Percentiles rank a stretch among this genome's conserved stretches.
These are phyloP conservation scores for Streptopelia turtur DNA, from an alignment of 2,797 vertebrate species.

Conservation along the genomic window DNA sequence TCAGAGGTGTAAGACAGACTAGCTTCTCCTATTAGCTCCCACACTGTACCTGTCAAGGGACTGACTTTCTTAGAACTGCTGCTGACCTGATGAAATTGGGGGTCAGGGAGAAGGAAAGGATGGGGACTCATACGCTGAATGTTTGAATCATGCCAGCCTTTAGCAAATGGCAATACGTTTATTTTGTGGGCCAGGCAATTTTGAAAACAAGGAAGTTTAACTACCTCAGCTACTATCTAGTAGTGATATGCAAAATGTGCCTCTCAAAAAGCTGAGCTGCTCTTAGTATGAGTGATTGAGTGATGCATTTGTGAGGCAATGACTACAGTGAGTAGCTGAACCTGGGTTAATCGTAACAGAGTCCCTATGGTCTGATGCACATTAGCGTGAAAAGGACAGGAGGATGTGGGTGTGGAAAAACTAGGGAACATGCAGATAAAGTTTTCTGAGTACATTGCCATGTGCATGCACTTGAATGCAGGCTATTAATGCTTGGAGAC, in stretches of 20 bases:
- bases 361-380: not conserved
- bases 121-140: not conserved
- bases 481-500: not conserved
- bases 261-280: not conserved
- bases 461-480: not conserved
- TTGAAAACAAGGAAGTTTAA: not conserved
- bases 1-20: not conserved
- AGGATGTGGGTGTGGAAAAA: not conserved
- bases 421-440: not conserved
- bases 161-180: not conserved
- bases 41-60: not conserved
- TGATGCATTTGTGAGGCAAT: not conserved
- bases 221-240: not conserved
- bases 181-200: not conserved
- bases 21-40: not conserved
- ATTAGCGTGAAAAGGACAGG: not conserved
- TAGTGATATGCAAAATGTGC: accelerated
- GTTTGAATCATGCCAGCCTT: not conserved
- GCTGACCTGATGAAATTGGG: not conserved
- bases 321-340: not conserved
- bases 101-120: not conserved
- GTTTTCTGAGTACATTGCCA: not conserved
- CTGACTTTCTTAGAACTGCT: not conserved
- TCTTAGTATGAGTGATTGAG: not conserved
- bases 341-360: not conserved